Base-by-base conservation (phyloP, 2,113 vertebrate genomes). In the Heterocephalus glaber region DNA sequence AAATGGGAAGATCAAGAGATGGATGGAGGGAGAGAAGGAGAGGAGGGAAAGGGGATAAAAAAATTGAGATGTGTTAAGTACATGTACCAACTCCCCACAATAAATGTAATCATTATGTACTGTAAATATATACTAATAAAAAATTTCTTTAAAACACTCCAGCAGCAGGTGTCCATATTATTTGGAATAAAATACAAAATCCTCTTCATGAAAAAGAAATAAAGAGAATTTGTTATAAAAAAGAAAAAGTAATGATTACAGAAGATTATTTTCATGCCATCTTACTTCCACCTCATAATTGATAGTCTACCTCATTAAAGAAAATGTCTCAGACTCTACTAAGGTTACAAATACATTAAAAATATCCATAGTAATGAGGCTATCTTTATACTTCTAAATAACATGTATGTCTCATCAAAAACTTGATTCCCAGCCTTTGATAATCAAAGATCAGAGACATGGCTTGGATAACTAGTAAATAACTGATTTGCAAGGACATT, bases 341-440 rank as follows among this genome's bases (percentile, higher is more conserved):
- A 94, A 41, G 24, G 26, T 77, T 49, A 95, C 7, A 89, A 63
- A 96, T 28, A 47, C 76, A 84, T 47, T 47, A 82, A 96, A 91
- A 95, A 38, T 77, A 79, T 63, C 56, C 49, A 22, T 68, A 63
- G 44, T 63, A 68, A 80, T 83, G 30, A 89, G 33, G 28, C n/a
- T 89, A 58, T 70, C 19, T 30, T 61, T 38, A 24, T 86, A 91
- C 60, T 94, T 94, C 65, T 8, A 94, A 91, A 58, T 33, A 89
- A 58, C 58, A 58, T 66, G 2, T 54, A 90, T 68, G 89, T 88
- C 30, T 93, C 52, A 49, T 82, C 17, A 95, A 95, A 97, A 70
- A 84, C 14, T 13, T 72, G 11, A 79, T 92, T 86, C 44, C 92
- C 85, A 81, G 92, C 13, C 76, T 93, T 72, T 91, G 38, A 92